These are phyloP conservation scores for Melieria crassipennis DNA, from an alignment of 2,888 invertebrate species.

Conservation along the genomic window DNA sequence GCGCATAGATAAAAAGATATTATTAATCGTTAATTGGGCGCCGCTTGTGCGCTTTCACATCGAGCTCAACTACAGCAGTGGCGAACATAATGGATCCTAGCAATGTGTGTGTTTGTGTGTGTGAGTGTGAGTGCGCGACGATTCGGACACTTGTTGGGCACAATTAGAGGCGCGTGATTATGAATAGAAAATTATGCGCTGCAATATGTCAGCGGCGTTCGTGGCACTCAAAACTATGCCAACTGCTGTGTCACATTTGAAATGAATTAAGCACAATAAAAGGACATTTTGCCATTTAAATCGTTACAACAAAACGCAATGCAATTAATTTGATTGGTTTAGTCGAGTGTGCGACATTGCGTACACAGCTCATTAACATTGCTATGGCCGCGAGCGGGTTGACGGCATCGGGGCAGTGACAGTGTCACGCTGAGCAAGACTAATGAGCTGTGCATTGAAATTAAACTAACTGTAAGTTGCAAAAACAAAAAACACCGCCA, in stretches of 20 bases:
- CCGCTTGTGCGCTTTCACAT: not conserved
- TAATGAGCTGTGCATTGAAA: constrained; percentile 34
- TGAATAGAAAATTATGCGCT: constrained; percentile 35
- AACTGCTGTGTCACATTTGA: constrained; percentile 4
- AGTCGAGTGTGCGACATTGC: constrained; percentile 18
- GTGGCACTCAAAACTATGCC: not conserved
- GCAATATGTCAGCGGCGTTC: not conserved
- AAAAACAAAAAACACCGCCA: not conserved
- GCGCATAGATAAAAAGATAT: constrained; percentile 6
- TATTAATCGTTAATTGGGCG: constrained; percentile 30
- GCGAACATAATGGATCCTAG: too few relatives aligned
- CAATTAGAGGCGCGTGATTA: constrained; percentile 34
- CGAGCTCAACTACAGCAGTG: too few relatives aligned
- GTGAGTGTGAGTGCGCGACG: not conserved
- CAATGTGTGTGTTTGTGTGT: not conserved
- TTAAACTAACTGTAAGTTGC: constrained; percentile 12
- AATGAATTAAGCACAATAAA: constrained; percentile 27
- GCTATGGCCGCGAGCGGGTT: constrained; percentile 24
- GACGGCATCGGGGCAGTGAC: not conserved
- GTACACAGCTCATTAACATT: constrained; percentile 27
- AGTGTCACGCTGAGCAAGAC: constrained; percentile 32
- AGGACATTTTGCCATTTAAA: constrained; percentile 33
- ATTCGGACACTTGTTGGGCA: constrained; percentile 7
- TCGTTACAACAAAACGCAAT: constrained; percentile 34
- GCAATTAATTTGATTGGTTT: constrained; percentile 43